These are phyloP conservation scores for Grapholita molesta DNA, from an alignment of 1,140 invertebrate species.

Conservation along the genomic window DNA sequence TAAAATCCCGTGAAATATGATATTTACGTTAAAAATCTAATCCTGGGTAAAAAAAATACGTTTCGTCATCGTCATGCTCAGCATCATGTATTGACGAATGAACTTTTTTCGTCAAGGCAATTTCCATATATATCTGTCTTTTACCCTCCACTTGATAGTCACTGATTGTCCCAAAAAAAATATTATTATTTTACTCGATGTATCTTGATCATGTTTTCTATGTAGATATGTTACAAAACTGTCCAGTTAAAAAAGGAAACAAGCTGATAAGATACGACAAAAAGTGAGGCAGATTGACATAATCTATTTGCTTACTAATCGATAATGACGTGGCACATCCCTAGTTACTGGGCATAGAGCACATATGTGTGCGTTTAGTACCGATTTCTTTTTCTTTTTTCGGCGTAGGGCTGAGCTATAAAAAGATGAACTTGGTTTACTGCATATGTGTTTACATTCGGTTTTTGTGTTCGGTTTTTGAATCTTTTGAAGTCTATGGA, in stretches of 20 bases:
- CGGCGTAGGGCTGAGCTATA: conserved; percentile 12
- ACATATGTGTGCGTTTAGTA: conserved; percentile 16
- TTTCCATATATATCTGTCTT: too few species aligned
- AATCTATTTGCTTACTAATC: not conserved
- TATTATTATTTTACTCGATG: too few species aligned
- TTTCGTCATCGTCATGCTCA: too few species aligned
- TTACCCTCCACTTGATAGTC: too few species aligned
- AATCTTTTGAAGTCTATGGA: conserved; percentile 10
- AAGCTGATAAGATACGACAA: not conserved
- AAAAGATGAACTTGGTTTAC: conserved; percentile 18
- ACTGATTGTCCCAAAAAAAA: too few species aligned
- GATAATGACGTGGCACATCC: not conserved
- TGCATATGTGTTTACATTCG: conserved; percentile 14
- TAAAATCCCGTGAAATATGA: too few species aligned
- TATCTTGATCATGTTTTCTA: too few species aligned
- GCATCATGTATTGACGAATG: too few species aligned
- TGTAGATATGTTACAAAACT: too few species aligned
- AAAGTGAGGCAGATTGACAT: not conserved
- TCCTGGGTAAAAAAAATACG: too few species aligned
- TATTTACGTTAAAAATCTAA: too few species aligned
- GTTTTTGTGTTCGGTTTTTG: conserved; percentile 7
- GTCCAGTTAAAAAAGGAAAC: not conserved
- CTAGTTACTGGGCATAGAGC: not conserved
- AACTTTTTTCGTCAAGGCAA: too few species aligned
- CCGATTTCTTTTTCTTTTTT: conserved; percentile 13